phyloP scores from a whole-genome alignment of 2,113 vertebrate genomes.

The Urocynchramus pylzowi region DNA sequence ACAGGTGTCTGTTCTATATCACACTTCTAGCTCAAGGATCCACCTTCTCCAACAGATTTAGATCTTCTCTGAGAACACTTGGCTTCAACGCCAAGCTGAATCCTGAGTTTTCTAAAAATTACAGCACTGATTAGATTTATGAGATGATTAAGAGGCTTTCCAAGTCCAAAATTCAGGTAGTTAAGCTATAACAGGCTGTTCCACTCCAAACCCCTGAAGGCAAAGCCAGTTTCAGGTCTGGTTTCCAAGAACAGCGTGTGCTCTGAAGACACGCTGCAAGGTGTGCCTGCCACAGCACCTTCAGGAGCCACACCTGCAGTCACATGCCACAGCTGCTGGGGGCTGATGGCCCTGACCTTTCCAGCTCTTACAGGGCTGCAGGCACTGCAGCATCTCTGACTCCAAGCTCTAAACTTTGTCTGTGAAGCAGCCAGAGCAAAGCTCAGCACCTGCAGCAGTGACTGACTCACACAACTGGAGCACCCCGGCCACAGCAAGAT shows the following conservation, averaged over 20 bases:
- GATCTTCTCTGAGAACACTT: neutral
- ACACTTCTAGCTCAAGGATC: neutral
- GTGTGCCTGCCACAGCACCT: neutral
- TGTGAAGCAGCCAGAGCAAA: rapidly evolving
- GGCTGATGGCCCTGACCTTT: neutral
- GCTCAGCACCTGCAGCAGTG: neutral
- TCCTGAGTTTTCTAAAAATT: neutral
- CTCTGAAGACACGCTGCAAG: neutral
- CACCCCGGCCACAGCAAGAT: neutral
- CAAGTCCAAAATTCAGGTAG: neutral
- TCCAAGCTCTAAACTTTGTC: rapidly evolving
- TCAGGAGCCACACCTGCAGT: neutral
- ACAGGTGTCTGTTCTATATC: neutral
- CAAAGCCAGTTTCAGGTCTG: neutral
- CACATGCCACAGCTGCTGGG: neutral
- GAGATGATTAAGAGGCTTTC: conserved; percentile 12
- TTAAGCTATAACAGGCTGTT: neutral
- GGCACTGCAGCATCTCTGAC: neutral
- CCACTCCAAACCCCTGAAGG: neutral
- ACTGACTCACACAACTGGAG: neutral
- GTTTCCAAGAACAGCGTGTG: neutral
- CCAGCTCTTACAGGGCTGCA: rapidly evolving
- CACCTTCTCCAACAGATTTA: neutral
- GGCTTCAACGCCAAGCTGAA: neutral
- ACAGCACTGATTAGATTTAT: neutral